Base-by-base conservation (phyloP, 1,140 invertebrate genomes). In the Drosophila willistoni region DNA sequence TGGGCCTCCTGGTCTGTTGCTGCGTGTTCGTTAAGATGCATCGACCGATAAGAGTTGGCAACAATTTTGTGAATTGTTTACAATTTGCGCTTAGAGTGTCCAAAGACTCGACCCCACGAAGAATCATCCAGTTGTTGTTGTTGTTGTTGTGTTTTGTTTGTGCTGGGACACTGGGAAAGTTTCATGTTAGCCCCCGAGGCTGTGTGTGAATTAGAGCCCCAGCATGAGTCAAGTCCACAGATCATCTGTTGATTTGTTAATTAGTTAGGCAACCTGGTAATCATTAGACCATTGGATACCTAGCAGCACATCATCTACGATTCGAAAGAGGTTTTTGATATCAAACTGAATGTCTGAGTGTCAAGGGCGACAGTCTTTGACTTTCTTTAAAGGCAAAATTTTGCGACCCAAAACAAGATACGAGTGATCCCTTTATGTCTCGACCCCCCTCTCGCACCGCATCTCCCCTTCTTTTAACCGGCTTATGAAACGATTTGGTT, bases 21-120 rank as follows among this genome's bases (percentile, higher is more conserved):
- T 73, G 81, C 81, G 82, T 86, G 82, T 86, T 86, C 71, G 71
- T 85, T 76, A 73, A 86, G 82, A 86, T 86, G 68, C 66, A 73
- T 56, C 68, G 66, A 47, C 63, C 77, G 81, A 85, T 85, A 85
- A 85, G 78, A 73, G 77, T 62, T 73, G 78, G 74, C 71, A 85
- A 85, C 72, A 70, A 81, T 78, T 84, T 83, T 85, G 77, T 77
- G 82, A 86, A 86, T 81, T 86, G 82, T 86, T 81, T 81, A 86
- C 82, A 86, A 86, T 86, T 86, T 85, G 78, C 79, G 82, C 79
- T 77, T 29, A 76, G 42, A 36, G 34, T 36, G 9, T 36, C 34
- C 34, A 36, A 36, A 36, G 34, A 36, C 34, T 12, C 34, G 34
- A 36, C 34, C 34, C 34, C 34, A 36, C 34, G 34, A 36, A 36